These are phyloP conservation scores for Heliconius ethilla DNA, from an alignment of 2,888 invertebrate species.

Conservation along the genomic window DNA sequence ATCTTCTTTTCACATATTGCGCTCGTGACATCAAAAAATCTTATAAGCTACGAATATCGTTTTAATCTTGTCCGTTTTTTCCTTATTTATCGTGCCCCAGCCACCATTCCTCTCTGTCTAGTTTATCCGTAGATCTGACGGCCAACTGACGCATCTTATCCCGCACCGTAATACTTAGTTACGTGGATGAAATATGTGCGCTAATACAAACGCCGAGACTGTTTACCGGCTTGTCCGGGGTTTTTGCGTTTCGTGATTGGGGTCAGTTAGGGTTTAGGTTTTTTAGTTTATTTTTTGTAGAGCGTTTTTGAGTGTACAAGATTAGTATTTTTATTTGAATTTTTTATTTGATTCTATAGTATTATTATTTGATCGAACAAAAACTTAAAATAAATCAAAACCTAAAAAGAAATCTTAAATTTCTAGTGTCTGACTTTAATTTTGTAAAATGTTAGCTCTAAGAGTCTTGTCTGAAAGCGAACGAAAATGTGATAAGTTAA, in stretches of 20 bases:
- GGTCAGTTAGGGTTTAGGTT: neutral
- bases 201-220: slow-evolving; percentile 44
- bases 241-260: slow-evolving; percentile 19
- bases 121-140: slow-evolving; percentile 77
- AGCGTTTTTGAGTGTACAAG: neutral
- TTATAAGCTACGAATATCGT: slow-evolving; percentile 16
- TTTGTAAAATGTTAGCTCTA: neutral
- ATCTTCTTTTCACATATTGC: neutral
- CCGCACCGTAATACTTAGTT: slow-evolving; percentile 56
- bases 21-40: neutral
- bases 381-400: neutral
- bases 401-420: too few species aligned
- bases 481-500: slow-evolving; percentile 30
- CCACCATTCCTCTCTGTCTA: slow-evolving; percentile 78
- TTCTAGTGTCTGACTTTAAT: too few species aligned
- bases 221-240: slow-evolving; percentile 33
- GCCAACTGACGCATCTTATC: slow-evolving; percentile 70
- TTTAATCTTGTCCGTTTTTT: slow-evolving; percentile 63
- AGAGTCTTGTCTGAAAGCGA: slow-evolving; percentile 8
- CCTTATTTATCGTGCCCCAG: slow-evolving; percentile 72
- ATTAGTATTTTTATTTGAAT: too few species aligned
- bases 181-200: slow-evolving; percentile 52
- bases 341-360: neutral
- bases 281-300: neutral
- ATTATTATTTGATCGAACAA: neutral